Evolutionary conservation across 2,888 invertebrate species (phyloP), one percentile per base, ranked within the genome.

Genomic region (Chymomyza procnemis): DNA sequence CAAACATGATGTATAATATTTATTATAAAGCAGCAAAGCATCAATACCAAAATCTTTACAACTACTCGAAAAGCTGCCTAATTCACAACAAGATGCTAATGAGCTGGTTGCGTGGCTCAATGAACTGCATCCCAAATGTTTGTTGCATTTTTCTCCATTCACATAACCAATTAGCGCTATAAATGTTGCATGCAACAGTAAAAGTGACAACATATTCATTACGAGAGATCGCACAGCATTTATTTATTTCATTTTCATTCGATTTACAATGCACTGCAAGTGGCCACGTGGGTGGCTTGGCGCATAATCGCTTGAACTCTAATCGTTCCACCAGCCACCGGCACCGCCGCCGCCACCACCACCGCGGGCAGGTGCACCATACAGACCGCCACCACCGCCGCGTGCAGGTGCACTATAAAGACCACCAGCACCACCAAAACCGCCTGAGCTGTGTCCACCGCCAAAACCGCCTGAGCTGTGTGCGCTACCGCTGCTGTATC

Each of bases 261-360:
- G 34, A 9, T 41, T 9, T 9, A 41, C 34, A 41, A 2, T 12
- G 34, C 12, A 41, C 34, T 41, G 1, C 12, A 12, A 12, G 12
- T 41, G 3, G 12, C 12, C 12, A 12, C 34, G 12, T 41, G 12
- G 34, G 26, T 1, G 9, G 34, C 12, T 41, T 0, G 34, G 34
- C 34, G 9, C 34, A 41, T 12, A 12, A 41, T 12, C n/a, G n/a
- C 12, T 41, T 41, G 12, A 16, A 6, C 3, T 18, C 64, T 76
- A 85, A 30, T 83, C 86, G 69, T 83, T 80, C 79, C 86, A 83
- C 81, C 81, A 81, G 58, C 81, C 81, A 60, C 54, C 54, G 54
- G 80, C 80, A 72, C 81, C 67, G 5, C 67, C 84, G 12, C 71
- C 84, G 41, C 64, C 62, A 6, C 73, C 56, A 18, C 48, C 59